A percentile compares a stretch with the other conserved stretches of the same genome.
phyloP scores from a whole-genome alignment of 1,140 invertebrate genomes.

The Drosophila equinoxialis region DNA sequence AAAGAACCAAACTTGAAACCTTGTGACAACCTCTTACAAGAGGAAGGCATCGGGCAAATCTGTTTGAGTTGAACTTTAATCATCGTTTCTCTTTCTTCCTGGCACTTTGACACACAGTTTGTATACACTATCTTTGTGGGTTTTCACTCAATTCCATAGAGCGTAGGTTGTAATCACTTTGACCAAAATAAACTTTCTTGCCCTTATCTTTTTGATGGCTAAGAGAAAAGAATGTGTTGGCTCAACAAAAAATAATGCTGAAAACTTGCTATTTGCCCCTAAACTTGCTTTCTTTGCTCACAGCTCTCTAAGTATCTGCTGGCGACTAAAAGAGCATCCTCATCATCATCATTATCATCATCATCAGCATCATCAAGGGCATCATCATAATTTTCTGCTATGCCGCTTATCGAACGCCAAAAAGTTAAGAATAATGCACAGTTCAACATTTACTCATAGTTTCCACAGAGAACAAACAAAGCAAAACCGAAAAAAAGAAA shows the following conservation, averaged over 20 bases:
- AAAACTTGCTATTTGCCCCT: constrained; percentile 54
- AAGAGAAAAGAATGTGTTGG: constrained; percentile 6
- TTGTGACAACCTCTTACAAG: neutral
- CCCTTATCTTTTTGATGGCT: constrained; percentile 5
- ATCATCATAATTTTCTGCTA: constrained; percentile 68
- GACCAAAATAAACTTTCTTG: constrained; percentile 11
- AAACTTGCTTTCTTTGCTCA: constrained; percentile 27
- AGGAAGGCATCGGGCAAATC: constrained; percentile 5
- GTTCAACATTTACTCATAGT: constrained; percentile 70
- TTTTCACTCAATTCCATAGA: neutral
- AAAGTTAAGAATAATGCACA: constrained; percentile 77
- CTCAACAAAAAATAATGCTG: constrained; percentile 44
- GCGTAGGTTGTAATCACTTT: neutral
- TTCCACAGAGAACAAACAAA: constrained; percentile 35
- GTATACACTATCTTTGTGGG: constrained; percentile 2
- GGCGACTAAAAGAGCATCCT: constrained; percentile 46
- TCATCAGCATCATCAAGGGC: constrained; percentile 43
- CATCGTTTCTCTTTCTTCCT: constrained; percentile 7
- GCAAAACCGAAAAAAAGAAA: constrained; percentile 28
- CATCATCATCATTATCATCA: constrained; percentile 50
- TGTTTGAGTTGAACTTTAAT: constrained; percentile 16
- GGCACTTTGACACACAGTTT: constrained; percentile 2
- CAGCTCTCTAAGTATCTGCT: constrained; percentile 33
- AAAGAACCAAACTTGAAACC: constrained; percentile 2
- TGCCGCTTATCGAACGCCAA: constrained; percentile 72